These are phyloP conservation scores for Sorex fumeus DNA, from an alignment of 2,113 vertebrate genomes.

Conservation along the genomic window DNA sequence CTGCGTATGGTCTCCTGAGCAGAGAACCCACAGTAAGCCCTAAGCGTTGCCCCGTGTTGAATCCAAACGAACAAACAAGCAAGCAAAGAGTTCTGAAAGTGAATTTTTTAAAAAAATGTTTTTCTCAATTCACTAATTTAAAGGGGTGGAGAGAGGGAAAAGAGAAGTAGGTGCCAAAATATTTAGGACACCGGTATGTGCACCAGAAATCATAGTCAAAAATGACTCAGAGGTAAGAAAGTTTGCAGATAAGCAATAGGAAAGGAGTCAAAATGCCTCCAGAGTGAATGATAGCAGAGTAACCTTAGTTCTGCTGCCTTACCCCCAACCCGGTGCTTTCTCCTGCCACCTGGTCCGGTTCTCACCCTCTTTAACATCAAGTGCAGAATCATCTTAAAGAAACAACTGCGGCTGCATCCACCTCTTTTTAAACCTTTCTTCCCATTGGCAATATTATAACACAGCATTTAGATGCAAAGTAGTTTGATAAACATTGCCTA, in stretches of 20 bases:
- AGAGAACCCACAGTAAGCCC: no score
- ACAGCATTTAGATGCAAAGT: not conserved
- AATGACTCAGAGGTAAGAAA: not conserved
- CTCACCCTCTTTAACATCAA: not conserved
- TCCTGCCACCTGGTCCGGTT: not conserved
- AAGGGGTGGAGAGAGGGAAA: no score
- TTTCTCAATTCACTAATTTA: not conserved
- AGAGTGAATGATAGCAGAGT: not conserved
- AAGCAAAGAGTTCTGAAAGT: no score
- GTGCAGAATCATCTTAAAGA: not conserved
- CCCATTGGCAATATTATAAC: not conserved
- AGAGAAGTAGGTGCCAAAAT: not conserved
- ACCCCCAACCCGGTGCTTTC: not conserved
- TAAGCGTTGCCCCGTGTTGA: no score
- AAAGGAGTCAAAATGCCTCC: not conserved
- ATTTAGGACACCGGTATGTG: not conserved
- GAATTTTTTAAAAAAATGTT: not conserved
- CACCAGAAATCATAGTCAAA: not conserved
- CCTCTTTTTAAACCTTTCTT: constrained; percentile 25
- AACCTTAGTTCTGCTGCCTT: not conserved
- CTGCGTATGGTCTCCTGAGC: no score
- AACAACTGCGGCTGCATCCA: not conserved
- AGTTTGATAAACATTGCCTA: not conserved
- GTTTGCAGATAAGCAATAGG: not conserved
- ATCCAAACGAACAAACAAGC: no score